phyloP scores from a whole-genome alignment of 2,888 invertebrate genomes.

The Chrysolina oricalcia region DNA sequence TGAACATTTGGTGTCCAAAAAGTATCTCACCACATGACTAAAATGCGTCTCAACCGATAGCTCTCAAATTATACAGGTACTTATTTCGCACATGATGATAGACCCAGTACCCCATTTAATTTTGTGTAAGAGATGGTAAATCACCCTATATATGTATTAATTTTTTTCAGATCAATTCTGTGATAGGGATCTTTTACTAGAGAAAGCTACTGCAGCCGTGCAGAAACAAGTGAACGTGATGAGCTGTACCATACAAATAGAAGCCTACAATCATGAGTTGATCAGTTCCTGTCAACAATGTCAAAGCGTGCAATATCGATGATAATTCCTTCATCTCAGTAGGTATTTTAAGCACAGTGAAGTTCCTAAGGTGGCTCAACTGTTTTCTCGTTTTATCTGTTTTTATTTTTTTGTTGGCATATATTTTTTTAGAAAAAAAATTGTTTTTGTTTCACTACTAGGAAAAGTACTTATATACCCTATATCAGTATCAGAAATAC shows the following conservation, averaged over 20 bases:
- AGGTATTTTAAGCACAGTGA: neutral
- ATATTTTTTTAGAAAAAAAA: constrained; percentile 6
- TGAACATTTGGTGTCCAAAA: no score
- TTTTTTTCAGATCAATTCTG: constrained; percentile 70
- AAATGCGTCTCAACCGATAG: no score
- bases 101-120: no score
- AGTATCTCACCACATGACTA: no score
- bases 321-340: constrained; percentile 12
- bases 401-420: constrained; percentile 15
- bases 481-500: no score
- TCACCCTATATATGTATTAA: neutral
- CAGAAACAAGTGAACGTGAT: constrained; percentile 71
- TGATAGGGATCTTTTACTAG: constrained; percentile 72
- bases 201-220: constrained; percentile 70
- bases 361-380: neutral
- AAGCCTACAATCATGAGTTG: constrained; percentile 70
- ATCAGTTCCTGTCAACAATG: constrained; percentile 63
- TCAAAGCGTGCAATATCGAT: constrained; percentile 42
- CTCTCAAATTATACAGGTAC: no score
- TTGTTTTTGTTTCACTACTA: neutral
- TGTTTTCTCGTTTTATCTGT: constrained; percentile 1
- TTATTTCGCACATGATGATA: no score
- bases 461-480: neutral
- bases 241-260: constrained; percentile 73
- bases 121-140: no score